Evolutionary conservation across 2,113 vertebrate genomes (phyloP).

Genomic region (Neopipo cinnamomea): DNA sequence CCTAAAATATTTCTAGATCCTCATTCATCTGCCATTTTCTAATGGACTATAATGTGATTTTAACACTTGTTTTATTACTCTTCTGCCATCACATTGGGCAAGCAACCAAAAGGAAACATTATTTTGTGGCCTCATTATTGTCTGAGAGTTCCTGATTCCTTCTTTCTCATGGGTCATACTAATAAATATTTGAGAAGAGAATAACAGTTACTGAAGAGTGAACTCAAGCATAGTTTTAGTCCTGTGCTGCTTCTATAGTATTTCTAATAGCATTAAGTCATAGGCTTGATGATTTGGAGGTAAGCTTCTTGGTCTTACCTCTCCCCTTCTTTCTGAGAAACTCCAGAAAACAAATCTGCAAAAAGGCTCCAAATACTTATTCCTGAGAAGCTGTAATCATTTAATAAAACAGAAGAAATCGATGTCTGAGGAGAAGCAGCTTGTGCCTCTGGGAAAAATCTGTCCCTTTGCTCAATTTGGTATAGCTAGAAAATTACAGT

Average conservation of each 20-base stretch:
- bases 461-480: background rate
- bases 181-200: background rate
- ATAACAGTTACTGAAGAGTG: background rate
- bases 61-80: background rate
- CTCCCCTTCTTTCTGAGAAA: background rate
- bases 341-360: background rate
- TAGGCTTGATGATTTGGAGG: background rate
- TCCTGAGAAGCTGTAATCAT: background rate
- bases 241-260: background rate
- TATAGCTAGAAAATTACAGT: background rate
- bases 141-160: background rate
- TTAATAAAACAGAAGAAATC: background rate
- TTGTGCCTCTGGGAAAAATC: background rate
- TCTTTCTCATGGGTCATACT: background rate
- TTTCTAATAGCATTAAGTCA: background rate
- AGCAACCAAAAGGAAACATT: background rate
- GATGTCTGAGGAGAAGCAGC: background rate
- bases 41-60: background rate
- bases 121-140: background rate
- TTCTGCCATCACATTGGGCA: background rate
- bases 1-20: background rate
- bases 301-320: background rate
- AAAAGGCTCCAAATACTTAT: background rate
- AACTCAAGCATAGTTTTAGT: background rate
- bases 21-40: background rate